Conservation (phyloP, 2,888 invertebrate species). For the Deilephila porcellus region DNA sequence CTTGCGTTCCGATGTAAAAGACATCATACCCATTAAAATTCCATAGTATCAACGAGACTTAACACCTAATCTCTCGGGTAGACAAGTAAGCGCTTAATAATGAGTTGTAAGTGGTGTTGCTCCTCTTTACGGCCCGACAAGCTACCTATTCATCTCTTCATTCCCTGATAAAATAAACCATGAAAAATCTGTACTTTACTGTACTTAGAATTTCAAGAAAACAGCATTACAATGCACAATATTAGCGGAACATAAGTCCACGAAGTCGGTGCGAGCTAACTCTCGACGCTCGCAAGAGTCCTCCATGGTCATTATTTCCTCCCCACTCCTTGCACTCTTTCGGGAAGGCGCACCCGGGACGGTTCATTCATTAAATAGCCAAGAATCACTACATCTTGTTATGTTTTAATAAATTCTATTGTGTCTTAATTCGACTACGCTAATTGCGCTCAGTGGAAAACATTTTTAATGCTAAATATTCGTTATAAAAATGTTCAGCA, state of each 20-base stretch:
- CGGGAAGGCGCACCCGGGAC: background rate
- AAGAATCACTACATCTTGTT: background rate
- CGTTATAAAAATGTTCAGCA: background rate
- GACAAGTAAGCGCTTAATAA: too few species aligned
- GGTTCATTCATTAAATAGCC: slow-evolving; percentile 7
- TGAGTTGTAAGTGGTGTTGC: too few species aligned
- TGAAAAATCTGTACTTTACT: background rate
- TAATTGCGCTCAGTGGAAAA: background rate
- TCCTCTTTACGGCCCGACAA: too few species aligned
- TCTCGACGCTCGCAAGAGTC: background rate
- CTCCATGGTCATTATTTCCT: slow-evolving; percentile 12
- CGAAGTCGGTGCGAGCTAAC: background rate
- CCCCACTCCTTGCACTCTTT: background rate
- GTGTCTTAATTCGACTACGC: background rate
- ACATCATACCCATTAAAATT: too few species aligned
- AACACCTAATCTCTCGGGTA: too few species aligned
- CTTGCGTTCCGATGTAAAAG: too few species aligned
- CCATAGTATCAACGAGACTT: too few species aligned
- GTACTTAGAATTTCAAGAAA: background rate
- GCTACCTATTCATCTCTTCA: too few species aligned
- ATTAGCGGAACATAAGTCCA: background rate
- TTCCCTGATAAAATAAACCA: background rate
- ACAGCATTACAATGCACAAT: background rate
- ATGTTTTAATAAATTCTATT: background rate
- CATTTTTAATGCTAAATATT: slow-evolving; percentile 9